Evolutionary conservation across 2,797 vertebrate species (phyloP).

Genomic region (Emys orbicularis): DNA sequence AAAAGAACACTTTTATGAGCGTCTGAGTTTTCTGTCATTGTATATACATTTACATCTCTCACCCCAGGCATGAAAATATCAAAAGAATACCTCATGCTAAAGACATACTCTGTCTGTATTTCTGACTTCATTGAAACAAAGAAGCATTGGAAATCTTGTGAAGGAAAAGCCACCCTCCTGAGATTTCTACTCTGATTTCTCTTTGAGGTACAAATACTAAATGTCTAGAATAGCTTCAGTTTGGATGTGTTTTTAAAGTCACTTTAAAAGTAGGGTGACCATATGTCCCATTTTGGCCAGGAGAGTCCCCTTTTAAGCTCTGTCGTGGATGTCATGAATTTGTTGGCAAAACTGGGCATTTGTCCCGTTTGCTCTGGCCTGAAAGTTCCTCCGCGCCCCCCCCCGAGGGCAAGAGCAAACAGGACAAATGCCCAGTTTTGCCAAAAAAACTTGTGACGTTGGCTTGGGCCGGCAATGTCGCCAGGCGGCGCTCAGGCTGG

Average conservation of each 20-base stretch:
- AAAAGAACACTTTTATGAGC: slow-evolving; percentile 35
- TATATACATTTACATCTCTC: slow-evolving; percentile 17
- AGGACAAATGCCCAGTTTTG: no score
- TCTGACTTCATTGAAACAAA: slow-evolving; percentile 41
- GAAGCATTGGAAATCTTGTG: background rate
- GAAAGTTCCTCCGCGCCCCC: no score
- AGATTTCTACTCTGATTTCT: slow-evolving; percentile 4
- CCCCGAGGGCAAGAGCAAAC: no score
- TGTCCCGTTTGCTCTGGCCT: no score
- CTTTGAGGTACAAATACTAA: slow-evolving; percentile 22
- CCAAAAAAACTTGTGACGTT: background rate
- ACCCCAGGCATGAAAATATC: slow-evolving; percentile 49
- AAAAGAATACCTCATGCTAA: slow-evolving; percentile 35
- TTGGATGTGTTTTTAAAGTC: background rate
- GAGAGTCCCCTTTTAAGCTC: no score
- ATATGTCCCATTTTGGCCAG: no score
- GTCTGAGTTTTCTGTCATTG: slow-evolving; percentile 45
- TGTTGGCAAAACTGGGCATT: no score
- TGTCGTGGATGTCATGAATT: no score
- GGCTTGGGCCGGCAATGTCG: background rate
- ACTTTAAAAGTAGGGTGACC: background rate
- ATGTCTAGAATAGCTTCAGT: slow-evolving; percentile 34
- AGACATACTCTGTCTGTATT: background rate
- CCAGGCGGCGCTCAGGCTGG: background rate
- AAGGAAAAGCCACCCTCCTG: background rate